phyloP scores from a whole-genome alignment of 2,113 vertebrate species.

The Neomonachus schauinslandi region DNA sequence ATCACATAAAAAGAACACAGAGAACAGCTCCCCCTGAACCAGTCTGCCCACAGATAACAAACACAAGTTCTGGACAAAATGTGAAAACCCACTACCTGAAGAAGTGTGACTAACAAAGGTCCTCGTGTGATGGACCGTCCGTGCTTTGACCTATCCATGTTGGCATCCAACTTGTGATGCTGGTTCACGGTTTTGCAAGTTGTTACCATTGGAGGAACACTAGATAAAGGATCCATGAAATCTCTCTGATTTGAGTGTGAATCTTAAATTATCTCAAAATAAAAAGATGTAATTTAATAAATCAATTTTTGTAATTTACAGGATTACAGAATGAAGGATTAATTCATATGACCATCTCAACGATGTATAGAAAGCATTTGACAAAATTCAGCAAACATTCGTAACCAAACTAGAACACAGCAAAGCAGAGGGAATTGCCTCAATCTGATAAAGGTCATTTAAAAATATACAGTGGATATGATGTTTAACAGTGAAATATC shows the following conservation, averaged over 20 bases:
- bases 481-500: background rate
- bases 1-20: background rate
- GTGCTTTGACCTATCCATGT: background rate
- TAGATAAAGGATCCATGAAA: background rate
- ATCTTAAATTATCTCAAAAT: background rate
- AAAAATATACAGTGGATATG: background rate
- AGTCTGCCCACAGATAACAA: no score
- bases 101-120: background rate
- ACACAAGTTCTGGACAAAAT: background rate
- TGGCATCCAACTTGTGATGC: fast-evolving
- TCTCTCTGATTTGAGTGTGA: background rate
- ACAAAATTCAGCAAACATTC: background rate
- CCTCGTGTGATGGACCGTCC: fast-evolving
- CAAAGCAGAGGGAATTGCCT: background rate
- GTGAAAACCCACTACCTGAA: background rate
- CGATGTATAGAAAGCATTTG: background rate
- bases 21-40: background rate
- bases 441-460: background rate
- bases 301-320: background rate
- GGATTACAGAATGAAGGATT: background rate
- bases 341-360: background rate
- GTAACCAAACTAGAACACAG: background rate
- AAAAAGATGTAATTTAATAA: background rate
- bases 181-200: background rate
- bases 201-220: no score